Percentiles rank a stretch among this genome's conserved stretches.
These are phyloP conservation scores for Aegotheles bennettii DNA, from an alignment of 2,113 vertebrate genomes.

Conservation along the genomic window DNA sequence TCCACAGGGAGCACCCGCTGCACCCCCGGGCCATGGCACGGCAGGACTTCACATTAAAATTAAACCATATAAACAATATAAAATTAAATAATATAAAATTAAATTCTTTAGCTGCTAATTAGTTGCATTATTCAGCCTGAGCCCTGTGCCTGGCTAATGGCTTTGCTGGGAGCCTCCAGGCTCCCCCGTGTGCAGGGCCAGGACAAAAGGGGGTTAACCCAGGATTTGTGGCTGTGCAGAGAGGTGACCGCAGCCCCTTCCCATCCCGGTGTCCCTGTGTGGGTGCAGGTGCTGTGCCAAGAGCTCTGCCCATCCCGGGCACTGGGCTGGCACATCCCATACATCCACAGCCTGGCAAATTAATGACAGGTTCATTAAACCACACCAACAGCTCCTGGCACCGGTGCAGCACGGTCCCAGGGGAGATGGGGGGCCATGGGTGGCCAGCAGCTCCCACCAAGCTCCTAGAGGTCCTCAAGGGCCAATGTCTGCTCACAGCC, in stretches of 20 bases:
- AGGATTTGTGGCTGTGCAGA: neutral
- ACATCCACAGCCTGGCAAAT: too few relatives aligned
- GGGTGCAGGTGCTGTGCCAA: neutral
- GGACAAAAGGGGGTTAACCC: neutral
- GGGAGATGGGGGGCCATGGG: rapidly evolving
- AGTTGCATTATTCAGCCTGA: neutral
- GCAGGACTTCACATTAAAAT: too few relatives aligned
- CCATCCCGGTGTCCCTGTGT: neutral
- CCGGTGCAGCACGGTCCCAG: rapidly evolving
- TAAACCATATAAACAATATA: too few relatives aligned
- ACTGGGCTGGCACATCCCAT: neutral
- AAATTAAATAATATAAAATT: too few relatives aligned
- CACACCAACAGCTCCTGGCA: neutral
- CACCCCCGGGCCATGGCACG: too few relatives aligned
- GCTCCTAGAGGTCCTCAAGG: neutral
- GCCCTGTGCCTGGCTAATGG: neutral
- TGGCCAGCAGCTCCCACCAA: neutral
- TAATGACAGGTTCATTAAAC: too few relatives aligned
- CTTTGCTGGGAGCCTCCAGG: neutral
- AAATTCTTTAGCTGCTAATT: too few relatives aligned
- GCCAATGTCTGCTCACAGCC: neutral
- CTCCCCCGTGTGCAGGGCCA: neutral
- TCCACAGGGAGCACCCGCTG: neutral
- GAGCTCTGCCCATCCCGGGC: neutral
- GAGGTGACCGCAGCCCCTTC: rapidly evolving